Evolutionary conservation across 2,888 invertebrate species (phyloP), one percentile per base, ranked within the genome.

Genomic region (Ernsta delagoae): DNA sequence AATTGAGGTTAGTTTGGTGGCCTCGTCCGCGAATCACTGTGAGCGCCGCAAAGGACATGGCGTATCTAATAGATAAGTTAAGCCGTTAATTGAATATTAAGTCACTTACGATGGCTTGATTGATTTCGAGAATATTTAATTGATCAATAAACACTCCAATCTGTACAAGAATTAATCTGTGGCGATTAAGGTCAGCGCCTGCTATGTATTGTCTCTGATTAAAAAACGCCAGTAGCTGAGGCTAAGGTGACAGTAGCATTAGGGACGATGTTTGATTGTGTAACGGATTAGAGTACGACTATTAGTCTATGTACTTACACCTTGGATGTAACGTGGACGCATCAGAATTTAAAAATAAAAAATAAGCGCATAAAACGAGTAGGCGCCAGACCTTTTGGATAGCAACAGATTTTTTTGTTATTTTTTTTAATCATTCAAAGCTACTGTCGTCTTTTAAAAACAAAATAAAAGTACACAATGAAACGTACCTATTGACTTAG

Each of bases 21-120:
- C 80, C 81, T 81, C 78, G 79, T 70, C 70, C 57, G 48, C 69
- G 72, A 77, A 70, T 75, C 74, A 69, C 70, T 70, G 65, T 36
- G 59, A 62, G 61, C 72, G 56, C 54, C 69, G 71, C 72, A 76
- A 75, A 81, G 80, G 79, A 84, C 85, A 76, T 74, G 76, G 70
- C 70, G 74, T 73, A 73, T 70, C 76, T 76, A 74, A 73, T 73
- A 74, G 76, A 78, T 79, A 79, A 77, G 77, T 75, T 79, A 79
- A 80, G 77, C 81, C 78, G 79, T 79, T 85, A 86, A 87, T 88
- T 86, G 83, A 89, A 88, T 89, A 87, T 86, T 84, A 84, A 83
- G 78, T 86, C 83, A 80, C 82, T 80, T 80, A 77, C 75, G 78
- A 79, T 77, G 78, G 81, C 79, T 78, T 80, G 82, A 87, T 85